A percentile compares a stretch with the other conserved stretches of the same genome.
Evolutionary conservation across 2,797 vertebrate genomes (phyloP).

Genomic region (Girardinus metallicus): DNA sequence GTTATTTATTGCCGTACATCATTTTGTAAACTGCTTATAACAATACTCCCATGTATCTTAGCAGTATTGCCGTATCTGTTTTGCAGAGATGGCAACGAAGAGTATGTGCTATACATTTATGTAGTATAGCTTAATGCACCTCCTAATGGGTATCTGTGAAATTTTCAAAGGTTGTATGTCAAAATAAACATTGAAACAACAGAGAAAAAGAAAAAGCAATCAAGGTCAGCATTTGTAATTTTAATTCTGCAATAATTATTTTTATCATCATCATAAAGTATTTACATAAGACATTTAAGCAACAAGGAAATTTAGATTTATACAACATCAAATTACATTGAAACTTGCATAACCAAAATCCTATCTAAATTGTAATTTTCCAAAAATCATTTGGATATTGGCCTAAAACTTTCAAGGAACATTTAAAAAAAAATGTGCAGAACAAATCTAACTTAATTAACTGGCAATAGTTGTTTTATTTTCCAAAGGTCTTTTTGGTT

Average conservation of each 20-base stretch:
- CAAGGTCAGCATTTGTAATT: not conserved
- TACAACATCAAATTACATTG: not conserved
- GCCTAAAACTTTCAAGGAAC: not conserved
- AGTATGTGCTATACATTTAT: not conserved
- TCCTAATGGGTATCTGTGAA: not conserved
- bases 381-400: not conserved
- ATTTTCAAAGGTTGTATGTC: not conserved
- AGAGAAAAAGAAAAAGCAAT: not conserved
- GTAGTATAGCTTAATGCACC: not conserved
- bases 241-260: not conserved
- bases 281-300: not conserved
- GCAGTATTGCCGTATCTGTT: not conserved
- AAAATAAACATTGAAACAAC: not conserved
- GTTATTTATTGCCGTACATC: slow-evolving; percentile 35
- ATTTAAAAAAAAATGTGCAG: not conserved
- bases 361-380: not conserved
- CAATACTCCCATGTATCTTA: not conserved
- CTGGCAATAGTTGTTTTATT: not conserved
- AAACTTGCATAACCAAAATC: not conserved
- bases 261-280: not conserved
- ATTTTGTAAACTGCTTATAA: not conserved
- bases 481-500: not conserved
- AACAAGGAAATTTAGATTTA: not conserved
- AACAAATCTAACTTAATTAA: not conserved
- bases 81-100: not conserved